Base-by-base conservation (phyloP, 2,113 vertebrate genomes). In the Pycnonotus jocosus region DNA sequence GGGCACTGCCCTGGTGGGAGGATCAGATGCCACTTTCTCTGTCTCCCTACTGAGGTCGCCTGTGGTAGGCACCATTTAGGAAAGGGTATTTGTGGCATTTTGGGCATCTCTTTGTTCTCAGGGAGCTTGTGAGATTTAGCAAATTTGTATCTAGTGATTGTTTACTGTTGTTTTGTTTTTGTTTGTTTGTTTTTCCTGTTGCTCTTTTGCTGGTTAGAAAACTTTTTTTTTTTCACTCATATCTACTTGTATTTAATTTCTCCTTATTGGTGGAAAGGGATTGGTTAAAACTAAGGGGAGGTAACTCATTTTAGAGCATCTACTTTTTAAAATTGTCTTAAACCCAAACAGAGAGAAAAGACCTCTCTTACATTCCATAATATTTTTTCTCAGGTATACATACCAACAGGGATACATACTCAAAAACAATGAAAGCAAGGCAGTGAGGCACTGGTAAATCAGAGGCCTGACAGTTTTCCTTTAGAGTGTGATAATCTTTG, bases 111-210 rank as follows among this genome's bases (percentile, higher is more conserved):
- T 66, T 57, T 44, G 31, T 58, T 51, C 17, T 27, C 31, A 50
- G 17, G 37, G 17, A 25, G 11, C 35, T 50, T 25, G 16, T 57
- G 44, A 66, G 25, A 44, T 86, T 44, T 51, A 77, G 21, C 7
- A 50, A 10, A 37, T 86, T 76, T 37, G 25, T 15, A 31, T 86
- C 10, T 37, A 37, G 22, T 35, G 25, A 66, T 50, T 50, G 7
- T 68, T 66, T 42, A 27, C 25, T 42, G 11, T 0, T 15, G 7
- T 1, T 42, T 54, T 45, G 30, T 61, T 42, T 14, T 0, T n/a
- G n/a, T n/a, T 0, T 15, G 7, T 1, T 42, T 54, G 38, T n/a
- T 61, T 42, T 14, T 0, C 31, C 35, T 35, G 11, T 15, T 77
- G 31, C 27, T 44, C 9, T 51, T 68, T 68, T 2, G 1, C 31